Conservation (phyloP, 2,888 invertebrate genomes). For the Atrina japonica region DNA sequence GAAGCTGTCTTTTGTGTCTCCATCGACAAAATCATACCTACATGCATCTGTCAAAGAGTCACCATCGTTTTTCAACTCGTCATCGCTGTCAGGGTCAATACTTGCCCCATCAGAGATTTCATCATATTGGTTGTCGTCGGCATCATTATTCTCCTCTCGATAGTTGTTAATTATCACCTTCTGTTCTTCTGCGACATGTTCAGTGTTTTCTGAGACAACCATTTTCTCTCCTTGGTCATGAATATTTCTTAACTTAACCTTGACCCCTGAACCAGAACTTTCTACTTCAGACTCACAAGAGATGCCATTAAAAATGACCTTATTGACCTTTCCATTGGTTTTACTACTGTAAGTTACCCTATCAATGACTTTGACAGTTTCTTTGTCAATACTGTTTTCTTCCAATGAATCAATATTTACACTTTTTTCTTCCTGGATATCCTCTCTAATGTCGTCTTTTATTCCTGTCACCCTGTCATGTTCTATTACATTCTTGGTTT, state of each 20-base stretch:
- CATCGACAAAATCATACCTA: background rate
- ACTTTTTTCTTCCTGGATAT: background rate
- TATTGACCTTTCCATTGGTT: too few species aligned
- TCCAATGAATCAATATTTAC: background rate
- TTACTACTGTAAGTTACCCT: too few species aligned
- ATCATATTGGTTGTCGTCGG: slow-evolving; percentile 11
- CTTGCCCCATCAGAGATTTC: slow-evolving; percentile 25
- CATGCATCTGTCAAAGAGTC: background rate
- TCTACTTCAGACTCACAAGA: background rate
- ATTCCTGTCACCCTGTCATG: too few species aligned
- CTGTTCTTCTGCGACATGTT: too few species aligned
- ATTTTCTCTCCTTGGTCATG: too few species aligned
- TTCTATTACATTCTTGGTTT: background rate
- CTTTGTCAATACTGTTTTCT: background rate
- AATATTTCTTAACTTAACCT: background rate
- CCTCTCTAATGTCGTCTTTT: too few species aligned
- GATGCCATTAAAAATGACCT: too few species aligned
- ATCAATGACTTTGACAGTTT: background rate
- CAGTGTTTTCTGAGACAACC: background rate
- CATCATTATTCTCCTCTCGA: slow-evolving; percentile 1
- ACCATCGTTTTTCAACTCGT: slow-evolving; percentile 17
- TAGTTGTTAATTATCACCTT: slow-evolving; percentile 15
- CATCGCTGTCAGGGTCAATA: slow-evolving; percentile 23
- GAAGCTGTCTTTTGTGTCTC: background rate
- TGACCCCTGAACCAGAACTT: background rate